A percentile compares a stretch with the other conserved stretches of the same genome.
phyloP scores from a whole-genome alignment of 1,140 invertebrate genomes.

The Galendromus occidentalis region DNA sequence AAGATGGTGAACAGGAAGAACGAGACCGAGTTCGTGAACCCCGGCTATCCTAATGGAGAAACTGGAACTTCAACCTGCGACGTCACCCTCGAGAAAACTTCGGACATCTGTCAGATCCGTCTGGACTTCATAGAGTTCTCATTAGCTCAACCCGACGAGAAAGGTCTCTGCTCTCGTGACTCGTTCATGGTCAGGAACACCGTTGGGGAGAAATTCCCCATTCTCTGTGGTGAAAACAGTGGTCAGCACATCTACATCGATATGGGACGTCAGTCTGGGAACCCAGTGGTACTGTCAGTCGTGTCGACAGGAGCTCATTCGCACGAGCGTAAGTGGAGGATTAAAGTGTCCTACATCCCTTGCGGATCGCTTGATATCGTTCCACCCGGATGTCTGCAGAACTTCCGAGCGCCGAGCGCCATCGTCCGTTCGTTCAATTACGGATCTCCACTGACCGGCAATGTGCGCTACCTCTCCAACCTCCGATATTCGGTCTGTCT shows the following conservation, averaged over 20 bases:
- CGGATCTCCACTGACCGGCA: conserved; percentile 13
- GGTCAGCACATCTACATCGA: conserved; percentile 58
- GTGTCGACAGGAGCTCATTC: conserved; percentile 21
- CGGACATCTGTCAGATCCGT: conserved; percentile 50
- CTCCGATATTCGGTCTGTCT: conserved; percentile 71
- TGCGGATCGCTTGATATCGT: conserved; percentile 40
- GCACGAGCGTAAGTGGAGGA: conserved; percentile 20
- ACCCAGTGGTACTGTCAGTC: conserved; percentile 34
- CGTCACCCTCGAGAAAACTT: conserved; percentile 42
- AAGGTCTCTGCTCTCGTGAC: conserved; percentile 48
- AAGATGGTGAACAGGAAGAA: conserved; percentile 52
- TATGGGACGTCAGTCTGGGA: conserved; percentile 41
- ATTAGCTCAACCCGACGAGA: conserved; percentile 46
- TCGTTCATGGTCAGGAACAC: conserved; percentile 44
- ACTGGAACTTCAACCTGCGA: conserved; percentile 44
- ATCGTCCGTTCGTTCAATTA: neutral
- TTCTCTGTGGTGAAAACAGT: conserved; percentile 55
- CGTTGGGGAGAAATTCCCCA: conserved; percentile 41
- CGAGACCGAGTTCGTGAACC: conserved; percentile 62
- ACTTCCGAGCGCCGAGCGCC: conserved; percentile 16
- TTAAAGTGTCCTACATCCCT: conserved; percentile 42
- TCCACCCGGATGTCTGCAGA: conserved; percentile 22
- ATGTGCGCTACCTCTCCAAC: conserved; percentile 59
- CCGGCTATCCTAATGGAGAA: conserved; percentile 50
- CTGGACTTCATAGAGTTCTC: conserved; percentile 53